Base-by-base conservation (phyloP, 2,888 invertebrate genomes). In the Plebejus anna region DNA sequence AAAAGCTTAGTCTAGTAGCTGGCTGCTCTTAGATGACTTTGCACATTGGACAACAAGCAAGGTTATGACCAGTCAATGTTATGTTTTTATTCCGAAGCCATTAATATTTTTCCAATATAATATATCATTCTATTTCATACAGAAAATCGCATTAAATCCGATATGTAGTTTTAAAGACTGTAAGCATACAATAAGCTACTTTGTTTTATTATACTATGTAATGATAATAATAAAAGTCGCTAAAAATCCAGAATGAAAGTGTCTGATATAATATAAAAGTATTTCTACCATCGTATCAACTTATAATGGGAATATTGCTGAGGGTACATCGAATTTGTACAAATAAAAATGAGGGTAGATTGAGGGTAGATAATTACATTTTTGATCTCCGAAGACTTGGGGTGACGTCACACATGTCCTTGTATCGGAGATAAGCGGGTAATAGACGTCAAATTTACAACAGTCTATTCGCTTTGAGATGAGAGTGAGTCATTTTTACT, bases 291-390 rank as follows among this genome's bases (percentile, higher is more conserved):
- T 75, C 76, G 57, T 78, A 61, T 55, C 82, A 79, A 80, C 61
- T 7, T 66, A 82, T 83, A 88, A 78, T 85, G 92, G 86, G 85
- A 78, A 85, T 84, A 78, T 78, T 78, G 79, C 80, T 88, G 85
- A 90, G 85, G 87, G 86, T 89, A 91, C 89, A 88, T 89, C 88
- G 90, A 94, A 93, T 93, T 94, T 93, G 93, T 94, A 92, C 93
- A 94, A 94, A 94, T 93, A 91, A 89, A 92, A 92, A 92, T 92
- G 90, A 89, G 91, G 93, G 93, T 91, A 92, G 93, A 93, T 93
- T 90, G 87, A 87, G 94, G 94, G 93, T 90, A 91, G 94, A 94
- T 94, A 94, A 94, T 93, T 94, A 92, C 93, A 93, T 93, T 93
- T 83, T 93, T 93, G 92, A 93, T 92, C 92, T 92, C 88, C 87